phyloP scores from a whole-genome alignment of 2,113 vertebrate species.

The Anas platyrhynchos region DNA sequence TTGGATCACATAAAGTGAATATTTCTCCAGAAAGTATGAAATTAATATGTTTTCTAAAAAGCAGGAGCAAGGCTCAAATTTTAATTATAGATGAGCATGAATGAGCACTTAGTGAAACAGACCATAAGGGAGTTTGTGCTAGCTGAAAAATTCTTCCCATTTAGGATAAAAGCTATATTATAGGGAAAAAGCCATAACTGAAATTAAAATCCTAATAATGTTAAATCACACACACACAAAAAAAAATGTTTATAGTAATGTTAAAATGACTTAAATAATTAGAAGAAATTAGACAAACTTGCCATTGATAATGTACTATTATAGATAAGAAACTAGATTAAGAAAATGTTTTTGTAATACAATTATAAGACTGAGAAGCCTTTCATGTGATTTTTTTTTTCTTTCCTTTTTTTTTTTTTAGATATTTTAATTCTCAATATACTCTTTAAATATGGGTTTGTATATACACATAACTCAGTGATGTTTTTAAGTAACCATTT shows the following conservation, averaged over 20 bases:
- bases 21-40: background rate
- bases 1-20: background rate
- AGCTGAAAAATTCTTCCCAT: constrained; percentile 13
- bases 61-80: background rate
- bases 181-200: background rate
- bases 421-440: background rate
- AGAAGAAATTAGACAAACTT: constrained; percentile 50
- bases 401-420: background rate
- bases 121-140: background rate
- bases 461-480: background rate
- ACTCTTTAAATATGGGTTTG: background rate
- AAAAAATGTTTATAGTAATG: background rate
- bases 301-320: background rate
- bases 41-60: background rate
- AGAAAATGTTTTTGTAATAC: background rate
- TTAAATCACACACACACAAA: constrained; percentile 9
- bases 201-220: constrained; percentile 36
- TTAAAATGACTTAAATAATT: constrained; percentile 13
- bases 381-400: background rate
- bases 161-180: background rate
- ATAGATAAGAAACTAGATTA: background rate
- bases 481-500: background rate
- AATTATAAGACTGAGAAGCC: background rate
- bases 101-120: constrained; percentile 20
- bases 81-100: constrained; percentile 18